These are phyloP conservation scores for Nibea albiflora DNA, from an alignment of 2,113 vertebrate species.

Conservation along the genomic window DNA sequence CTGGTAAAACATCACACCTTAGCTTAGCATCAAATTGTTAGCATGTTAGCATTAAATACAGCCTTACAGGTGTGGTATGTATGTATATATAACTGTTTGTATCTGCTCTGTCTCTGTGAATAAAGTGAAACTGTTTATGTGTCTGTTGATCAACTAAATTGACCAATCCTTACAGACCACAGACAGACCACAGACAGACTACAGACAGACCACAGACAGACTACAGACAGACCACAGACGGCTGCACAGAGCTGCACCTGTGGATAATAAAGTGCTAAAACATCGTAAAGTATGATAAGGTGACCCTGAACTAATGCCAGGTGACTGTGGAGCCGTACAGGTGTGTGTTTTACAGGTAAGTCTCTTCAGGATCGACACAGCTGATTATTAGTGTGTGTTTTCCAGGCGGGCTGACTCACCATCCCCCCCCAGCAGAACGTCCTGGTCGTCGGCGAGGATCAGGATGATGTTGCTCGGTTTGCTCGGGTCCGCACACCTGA, in stretches of 20 bases:
- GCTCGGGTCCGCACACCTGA: conserved; percentile 67
- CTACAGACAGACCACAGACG: not conserved
- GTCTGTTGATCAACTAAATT: not conserved
- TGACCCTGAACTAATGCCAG: not conserved
- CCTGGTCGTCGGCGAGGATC: conserved; percentile 87
- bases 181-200: not conserved
- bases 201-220: not conserved
- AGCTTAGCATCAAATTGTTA: too few species aligned
- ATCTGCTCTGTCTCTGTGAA: too few species aligned
- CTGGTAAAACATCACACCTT: too few species aligned
- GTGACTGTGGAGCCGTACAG: not conserved
- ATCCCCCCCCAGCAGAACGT: conserved; percentile 84
- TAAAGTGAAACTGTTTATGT: too few species aligned
- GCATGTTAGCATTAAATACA: too few species aligned
- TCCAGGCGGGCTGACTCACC: conserved; percentile 73
- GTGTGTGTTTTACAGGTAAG: not conserved
- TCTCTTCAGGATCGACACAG: not conserved
- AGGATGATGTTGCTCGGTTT: conserved; percentile 83
- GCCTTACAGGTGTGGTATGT: too few species aligned
- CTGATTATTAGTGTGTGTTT: not conserved
- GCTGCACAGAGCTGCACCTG: not conserved
- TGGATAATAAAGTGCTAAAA: not conserved
- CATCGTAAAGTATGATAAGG: not conserved
- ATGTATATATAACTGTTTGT: too few species aligned
- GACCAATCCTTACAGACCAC: not conserved